Evolutionary conservation across 2,888 invertebrate genomes (phyloP), one percentile per base, ranked within the genome.

Genomic region (Melinopterus prodromus): DNA sequence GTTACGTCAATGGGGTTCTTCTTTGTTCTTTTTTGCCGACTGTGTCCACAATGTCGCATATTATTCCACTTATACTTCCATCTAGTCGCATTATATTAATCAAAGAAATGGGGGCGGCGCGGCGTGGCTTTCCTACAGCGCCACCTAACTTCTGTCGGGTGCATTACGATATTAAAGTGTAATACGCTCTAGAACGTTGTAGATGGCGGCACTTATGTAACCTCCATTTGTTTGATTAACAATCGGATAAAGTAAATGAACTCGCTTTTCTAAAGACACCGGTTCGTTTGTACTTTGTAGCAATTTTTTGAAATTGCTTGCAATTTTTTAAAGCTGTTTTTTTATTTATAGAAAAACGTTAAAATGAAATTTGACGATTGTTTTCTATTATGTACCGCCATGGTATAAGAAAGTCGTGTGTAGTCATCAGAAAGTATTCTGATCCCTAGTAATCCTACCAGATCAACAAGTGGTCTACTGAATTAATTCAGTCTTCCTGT

Each of bases 21-120:
- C 53, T 53, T 4, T 53, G 53, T 53, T 53, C 12, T 12, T 53
- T 53, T 53, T 53, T 7, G 53, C 9, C 53, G 53, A 53, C 53
- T 53, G 53, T 53, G 53, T 53, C 53, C 53, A 53, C 53, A 53
- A 12, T 38, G 38, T 38, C 38, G 38, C 38, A 38, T 53, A 53
- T 53, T 53, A 53, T 53, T 53, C 53, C 53, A 53, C 53, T 53
- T 53, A 53, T 53, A 53, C 53, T 53, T 53, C 53, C 53, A 53
- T 53, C 53, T 53, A 53, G 53, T 53, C 53, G 53, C 53, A 53
- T 53, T 53, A 53, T 53, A 53, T 53, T 53, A 53, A 53, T 53
- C 53, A 53, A 53, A 53, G 53, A 53, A 53, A 53, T 53, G 53
- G 53, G 53, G 53, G 53, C 53, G 53, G 53, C 53, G 53, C 53